Conservation (phyloP, 2,113 vertebrate genomes). For the Corapipo altera region DNA sequence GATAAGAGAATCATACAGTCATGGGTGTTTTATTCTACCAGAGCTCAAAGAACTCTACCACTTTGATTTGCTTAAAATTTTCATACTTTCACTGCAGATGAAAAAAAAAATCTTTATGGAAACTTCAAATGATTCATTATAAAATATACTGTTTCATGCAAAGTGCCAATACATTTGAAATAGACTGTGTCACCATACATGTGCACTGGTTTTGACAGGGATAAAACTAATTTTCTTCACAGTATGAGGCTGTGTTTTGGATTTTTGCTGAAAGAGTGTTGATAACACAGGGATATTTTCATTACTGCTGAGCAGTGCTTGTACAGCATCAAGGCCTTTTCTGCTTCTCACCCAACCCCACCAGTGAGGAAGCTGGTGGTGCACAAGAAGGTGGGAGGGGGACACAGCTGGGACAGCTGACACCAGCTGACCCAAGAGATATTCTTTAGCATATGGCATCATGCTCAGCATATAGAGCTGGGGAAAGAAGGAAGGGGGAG, state of each 20-base stretch:
- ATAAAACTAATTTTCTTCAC: neutral
- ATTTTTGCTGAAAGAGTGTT: neutral
- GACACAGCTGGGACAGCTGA: neutral
- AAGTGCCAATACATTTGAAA: neutral
- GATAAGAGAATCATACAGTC: neutral
- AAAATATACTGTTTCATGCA: neutral
- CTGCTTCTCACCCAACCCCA: neutral
- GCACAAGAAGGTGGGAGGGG: neutral
- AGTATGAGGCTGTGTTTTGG: neutral
- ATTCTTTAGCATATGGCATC: no score
- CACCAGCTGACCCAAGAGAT: neutral
- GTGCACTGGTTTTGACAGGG: neutral
- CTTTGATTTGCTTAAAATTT: neutral
- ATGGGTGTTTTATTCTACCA: neutral
- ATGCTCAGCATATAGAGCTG: neutral
- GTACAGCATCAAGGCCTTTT: fast-evolving
- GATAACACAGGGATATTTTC: neutral
- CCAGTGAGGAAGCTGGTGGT: neutral
- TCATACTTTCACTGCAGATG: neutral
- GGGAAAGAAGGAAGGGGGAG: neutral
- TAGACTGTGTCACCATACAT: neutral
- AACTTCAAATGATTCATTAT: neutral
- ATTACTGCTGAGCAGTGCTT: neutral
- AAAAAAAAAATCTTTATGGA: neutral
- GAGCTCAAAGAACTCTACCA: neutral